Evolutionary conservation across 2,888 invertebrate genomes (phyloP), one percentile per base, ranked within the genome.

Genomic region (Tanytarsus gracilentus): DNA sequence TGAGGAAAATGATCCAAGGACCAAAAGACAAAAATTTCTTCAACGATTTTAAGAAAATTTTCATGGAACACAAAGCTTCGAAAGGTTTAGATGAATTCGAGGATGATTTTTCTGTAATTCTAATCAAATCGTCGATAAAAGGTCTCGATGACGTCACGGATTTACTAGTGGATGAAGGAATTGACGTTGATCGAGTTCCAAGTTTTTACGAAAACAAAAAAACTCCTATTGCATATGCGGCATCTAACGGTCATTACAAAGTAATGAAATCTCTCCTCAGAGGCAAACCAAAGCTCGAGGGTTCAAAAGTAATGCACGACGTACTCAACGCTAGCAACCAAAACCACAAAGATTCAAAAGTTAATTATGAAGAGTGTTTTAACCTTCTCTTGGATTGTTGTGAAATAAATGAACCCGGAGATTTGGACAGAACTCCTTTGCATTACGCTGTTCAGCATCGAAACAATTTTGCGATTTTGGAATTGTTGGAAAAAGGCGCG

Each of bases 271-370:
- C 25, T 9, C 7, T 44, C 2, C 18, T 44, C 21, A 44, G 11
- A 4, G n/a, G n/a, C n/a, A n/a, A n/a, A n/a, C 23, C 40, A 44
- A 33, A 33, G 3, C 9, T 11, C 6, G 33, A 11, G 33, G n/a
- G n/a, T 36, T 16, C 36, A 14, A 36, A n/a, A 14, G 4, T 44
- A 44, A 9, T 44, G 2, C 44, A 44, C 3, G 11, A 44, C 9
- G 27, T 60, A 18, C 23, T 60, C 14, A 36, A 60, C 7, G 21
- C 60, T 11, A 44, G 44, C 5, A 23, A 44, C 18, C 44, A 44
- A 44, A n/a, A n/a, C n/a, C n/a, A n/a, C n/a, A 44, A 44, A 18
- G 18, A 8, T 4, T 3, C 44, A 44, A 44, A 18, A 9, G 21
- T 44, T 44, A 5, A 44, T 23, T n/a, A 44, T 18, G 21, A 44